Evolutionary conservation across 2,888 invertebrate genomes (phyloP).

Genomic region (Mantis religiosa): DNA sequence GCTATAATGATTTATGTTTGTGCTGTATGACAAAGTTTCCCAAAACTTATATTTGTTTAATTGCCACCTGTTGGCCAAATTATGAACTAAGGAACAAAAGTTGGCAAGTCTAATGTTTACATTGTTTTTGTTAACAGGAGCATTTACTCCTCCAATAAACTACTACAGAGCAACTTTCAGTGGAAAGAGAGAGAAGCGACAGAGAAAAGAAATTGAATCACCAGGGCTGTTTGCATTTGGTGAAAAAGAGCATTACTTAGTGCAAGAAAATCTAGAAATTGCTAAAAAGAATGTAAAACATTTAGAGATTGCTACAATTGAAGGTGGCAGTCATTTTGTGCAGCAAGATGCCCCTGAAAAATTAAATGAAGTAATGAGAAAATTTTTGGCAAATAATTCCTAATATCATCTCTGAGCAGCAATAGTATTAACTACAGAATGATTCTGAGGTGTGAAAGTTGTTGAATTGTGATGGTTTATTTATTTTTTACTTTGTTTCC

Average conservation of each 20-base stretch:
- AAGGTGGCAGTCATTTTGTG: slow-evolving; percentile 51
- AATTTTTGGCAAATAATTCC: slow-evolving; percentile 40
- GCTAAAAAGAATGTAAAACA: slow-evolving; percentile 46
- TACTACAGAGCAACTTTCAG: slow-evolving; percentile 53
- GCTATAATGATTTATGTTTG: too few relatives aligned
- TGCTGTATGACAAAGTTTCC: too few relatives aligned
- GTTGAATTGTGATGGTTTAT: too few relatives aligned
- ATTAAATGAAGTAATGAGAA: slow-evolving; percentile 51
- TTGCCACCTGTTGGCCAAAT: too few relatives aligned
- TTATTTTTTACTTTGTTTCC: too few relatives aligned
- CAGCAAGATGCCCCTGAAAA: slow-evolving; percentile 54
- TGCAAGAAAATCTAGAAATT: slow-evolving; percentile 38
- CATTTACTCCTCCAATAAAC: slow-evolving; percentile 53
- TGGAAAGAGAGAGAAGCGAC: slow-evolving; percentile 17
- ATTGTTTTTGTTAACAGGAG: slow-evolving; percentile 41
- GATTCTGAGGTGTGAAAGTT: too few relatives aligned
- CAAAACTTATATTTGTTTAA: too few relatives aligned
- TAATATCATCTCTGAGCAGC: background rate
- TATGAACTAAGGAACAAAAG: too few relatives aligned
- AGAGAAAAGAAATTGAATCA: slow-evolving; percentile 33
- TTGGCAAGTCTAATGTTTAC: too few relatives aligned
- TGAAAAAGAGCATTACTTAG: slow-evolving; percentile 47
- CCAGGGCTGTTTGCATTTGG: slow-evolving; percentile 48
- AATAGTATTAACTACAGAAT: too few relatives aligned
- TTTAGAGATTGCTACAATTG: slow-evolving; percentile 47